A percentile compares a stretch with the other conserved stretches of the same genome.
Conservation (phyloP, 2,797 vertebrate species). For the Gymnodraco acuticeps region DNA sequence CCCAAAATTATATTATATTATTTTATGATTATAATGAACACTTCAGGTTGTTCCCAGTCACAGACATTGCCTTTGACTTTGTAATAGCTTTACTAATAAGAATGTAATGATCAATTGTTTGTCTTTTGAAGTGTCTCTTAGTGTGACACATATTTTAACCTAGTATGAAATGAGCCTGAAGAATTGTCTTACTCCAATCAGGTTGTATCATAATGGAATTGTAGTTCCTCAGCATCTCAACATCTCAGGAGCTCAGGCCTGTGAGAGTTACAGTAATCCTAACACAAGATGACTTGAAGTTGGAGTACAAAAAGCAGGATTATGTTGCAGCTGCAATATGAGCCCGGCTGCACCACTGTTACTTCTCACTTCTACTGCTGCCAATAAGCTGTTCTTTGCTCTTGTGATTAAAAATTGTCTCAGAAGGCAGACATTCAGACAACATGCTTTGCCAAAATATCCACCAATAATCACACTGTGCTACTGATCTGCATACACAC, state of each 20-base stretch:
- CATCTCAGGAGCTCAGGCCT: slow-evolving; percentile 23
- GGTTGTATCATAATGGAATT: slow-evolving; percentile 13
- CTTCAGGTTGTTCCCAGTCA: slow-evolving; percentile 2
- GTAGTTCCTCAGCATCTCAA: slow-evolving; percentile 11
- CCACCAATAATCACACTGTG: slow-evolving; percentile 20
- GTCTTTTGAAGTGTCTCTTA: slow-evolving; percentile 18
- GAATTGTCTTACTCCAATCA: slow-evolving; percentile 18
- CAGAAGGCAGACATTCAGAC: slow-evolving; percentile 19
- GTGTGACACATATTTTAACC: slow-evolving; percentile 6
- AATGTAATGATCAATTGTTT: slow-evolving; percentile 11
- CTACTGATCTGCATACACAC: slow-evolving; percentile 46
- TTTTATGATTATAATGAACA: not conserved
- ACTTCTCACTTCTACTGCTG: slow-evolving; percentile 33
- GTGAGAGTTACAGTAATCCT: slow-evolving; percentile 50
- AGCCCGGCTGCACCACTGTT: slow-evolving; percentile 37
- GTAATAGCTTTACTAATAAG: not conserved
- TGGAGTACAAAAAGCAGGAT: slow-evolving; percentile 49
- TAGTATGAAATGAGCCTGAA: slow-evolving; percentile 14
- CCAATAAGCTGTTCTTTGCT: slow-evolving; percentile 27
- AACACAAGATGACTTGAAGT: slow-evolving; percentile 40
- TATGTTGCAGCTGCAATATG: slow-evolving; percentile 27
- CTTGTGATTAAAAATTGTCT: slow-evolving; percentile 34
- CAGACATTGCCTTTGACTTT: not conserved
- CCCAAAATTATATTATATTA: too few species aligned
- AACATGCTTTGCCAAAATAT: slow-evolving; percentile 23